These are phyloP conservation scores for Glyptemys insculpta DNA, from an alignment of 2,797 vertebrate species.

Conservation along the genomic window DNA sequence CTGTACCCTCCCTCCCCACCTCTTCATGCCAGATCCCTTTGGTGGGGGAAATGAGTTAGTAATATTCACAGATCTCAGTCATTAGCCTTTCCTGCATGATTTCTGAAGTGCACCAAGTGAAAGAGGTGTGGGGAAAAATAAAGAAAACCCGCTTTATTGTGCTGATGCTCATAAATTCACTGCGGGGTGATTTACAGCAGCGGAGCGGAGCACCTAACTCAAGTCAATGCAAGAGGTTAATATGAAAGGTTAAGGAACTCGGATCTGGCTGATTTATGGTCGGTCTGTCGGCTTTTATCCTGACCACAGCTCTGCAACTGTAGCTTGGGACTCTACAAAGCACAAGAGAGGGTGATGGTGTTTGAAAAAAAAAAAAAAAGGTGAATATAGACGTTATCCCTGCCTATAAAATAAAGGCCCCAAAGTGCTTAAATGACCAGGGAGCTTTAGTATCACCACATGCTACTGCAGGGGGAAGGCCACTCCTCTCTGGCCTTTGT, in stretches of 20 bases:
- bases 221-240: slow-evolving; percentile 86
- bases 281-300: slow-evolving; percentile 77
- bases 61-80: slow-evolving; percentile 51
- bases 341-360: slow-evolving; percentile 54
- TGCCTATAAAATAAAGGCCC: slow-evolving; percentile 71
- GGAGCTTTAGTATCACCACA: slow-evolving; percentile 10
- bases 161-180: slow-evolving; percentile 82
- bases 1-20: neutral
- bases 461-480: neutral
- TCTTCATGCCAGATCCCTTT: slow-evolving; percentile 69
- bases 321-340: slow-evolving; percentile 67
- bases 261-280: slow-evolving; percentile 82
- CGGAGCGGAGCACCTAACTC: slow-evolving; percentile 80
- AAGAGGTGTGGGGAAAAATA: neutral
- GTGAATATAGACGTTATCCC: slow-evolving; percentile 71
- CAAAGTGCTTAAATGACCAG: slow-evolving; percentile 55
- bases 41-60: slow-evolving; percentile 37
- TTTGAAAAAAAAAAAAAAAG: slow-evolving; percentile 66
- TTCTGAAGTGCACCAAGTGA: slow-evolving; percentile 54
- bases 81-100: slow-evolving; percentile 64
- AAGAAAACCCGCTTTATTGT: slow-evolving; percentile 68
- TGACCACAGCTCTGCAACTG: slow-evolving; percentile 69
- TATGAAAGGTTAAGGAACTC: slow-evolving; percentile 84
- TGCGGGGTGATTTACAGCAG: slow-evolving; percentile 79
- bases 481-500: neutral